Evolutionary conservation across 2,113 vertebrate genomes (phyloP).

Genomic region (Ammodytes dubius): DNA sequence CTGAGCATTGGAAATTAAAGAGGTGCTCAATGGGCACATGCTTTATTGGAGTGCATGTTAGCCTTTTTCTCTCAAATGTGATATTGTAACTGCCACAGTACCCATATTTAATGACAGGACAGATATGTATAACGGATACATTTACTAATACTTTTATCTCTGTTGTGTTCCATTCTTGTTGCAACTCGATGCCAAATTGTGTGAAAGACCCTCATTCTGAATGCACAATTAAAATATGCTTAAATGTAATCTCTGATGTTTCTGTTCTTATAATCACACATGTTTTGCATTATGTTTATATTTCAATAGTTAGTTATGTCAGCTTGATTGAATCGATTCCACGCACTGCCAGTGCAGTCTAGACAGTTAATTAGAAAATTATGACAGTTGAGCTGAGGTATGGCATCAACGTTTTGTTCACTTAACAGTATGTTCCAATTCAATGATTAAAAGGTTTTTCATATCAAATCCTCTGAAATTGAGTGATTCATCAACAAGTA

Average conservation of each 20-base stretch:
- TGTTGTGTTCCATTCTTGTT: neutral
- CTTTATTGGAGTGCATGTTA: conserved; percentile 34
- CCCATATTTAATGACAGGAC: conserved; percentile 21
- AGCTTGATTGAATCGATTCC: conserved; percentile 28
- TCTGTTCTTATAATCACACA: conserved; percentile 17
- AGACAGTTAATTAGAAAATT: conserved; percentile 48
- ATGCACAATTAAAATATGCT: neutral
- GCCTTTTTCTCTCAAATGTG: conserved; percentile 37
- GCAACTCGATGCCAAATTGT: neutral
- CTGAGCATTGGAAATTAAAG: conserved; percentile 39
- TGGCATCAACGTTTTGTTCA: conserved; percentile 1
- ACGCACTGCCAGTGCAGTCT: conserved; percentile 1
- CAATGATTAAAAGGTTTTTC: neutral
- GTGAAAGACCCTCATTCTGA: neutral
- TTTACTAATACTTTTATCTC: neutral
- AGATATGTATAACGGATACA: neutral
- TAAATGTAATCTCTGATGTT: neutral
- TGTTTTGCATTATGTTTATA: conserved; percentile 12
- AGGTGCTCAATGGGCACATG: conserved; percentile 33
- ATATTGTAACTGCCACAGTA: conserved; percentile 23
- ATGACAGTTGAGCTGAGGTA: conserved; percentile 20
- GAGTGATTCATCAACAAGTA: neutral
- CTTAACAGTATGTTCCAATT: conserved; percentile 16
- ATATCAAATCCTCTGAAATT: neutral
- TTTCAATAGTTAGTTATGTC: neutral